Percentiles rank a stretch among this genome's conserved stretches.
These are phyloP conservation scores for Pipistrellus pipistrellus DNA, from an alignment of 2,797 vertebrate species.

Conservation along the genomic window DNA sequence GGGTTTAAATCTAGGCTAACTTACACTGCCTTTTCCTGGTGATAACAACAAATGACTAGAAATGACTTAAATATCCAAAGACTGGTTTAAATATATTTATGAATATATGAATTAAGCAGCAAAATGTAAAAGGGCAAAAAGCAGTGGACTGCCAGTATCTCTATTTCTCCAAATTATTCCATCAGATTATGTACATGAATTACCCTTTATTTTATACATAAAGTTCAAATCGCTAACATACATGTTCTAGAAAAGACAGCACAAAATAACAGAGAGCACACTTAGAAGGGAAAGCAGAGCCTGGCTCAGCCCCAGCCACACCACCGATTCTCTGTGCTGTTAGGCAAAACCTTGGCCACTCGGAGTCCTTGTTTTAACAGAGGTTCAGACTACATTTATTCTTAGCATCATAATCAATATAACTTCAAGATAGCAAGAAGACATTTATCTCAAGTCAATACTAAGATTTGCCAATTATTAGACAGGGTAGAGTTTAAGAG, in stretches of 20 bases:
- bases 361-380: not conserved
- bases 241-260: constrained; percentile 37
- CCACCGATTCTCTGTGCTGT: not conserved
- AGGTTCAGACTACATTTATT: not conserved
- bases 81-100: constrained; percentile 73
- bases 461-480: constrained; percentile 32
- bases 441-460: not conserved
- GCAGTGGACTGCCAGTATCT: constrained; percentile 41
- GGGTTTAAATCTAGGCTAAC: constrained; percentile 2
- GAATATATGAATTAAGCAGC: constrained; percentile 54
- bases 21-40: constrained; percentile 43
- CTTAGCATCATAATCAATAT: not conserved
- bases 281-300: not conserved
- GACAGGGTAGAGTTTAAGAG: constrained; percentile 10
- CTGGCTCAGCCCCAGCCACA: not conserved
- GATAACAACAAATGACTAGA: constrained; percentile 67
- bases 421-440: constrained; percentile 1
- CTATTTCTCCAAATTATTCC: constrained; percentile 61
- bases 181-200: constrained; percentile 59
- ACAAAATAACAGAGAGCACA: constrained; percentile 32
- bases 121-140: constrained; percentile 67
- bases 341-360: not conserved
- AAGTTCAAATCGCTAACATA: constrained; percentile 52
- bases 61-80: constrained; percentile 75
- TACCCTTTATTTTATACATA: constrained; percentile 67